Evolutionary conservation across 2,888 invertebrate genomes (phyloP).

Genomic region (Acheta domesticus): DNA sequence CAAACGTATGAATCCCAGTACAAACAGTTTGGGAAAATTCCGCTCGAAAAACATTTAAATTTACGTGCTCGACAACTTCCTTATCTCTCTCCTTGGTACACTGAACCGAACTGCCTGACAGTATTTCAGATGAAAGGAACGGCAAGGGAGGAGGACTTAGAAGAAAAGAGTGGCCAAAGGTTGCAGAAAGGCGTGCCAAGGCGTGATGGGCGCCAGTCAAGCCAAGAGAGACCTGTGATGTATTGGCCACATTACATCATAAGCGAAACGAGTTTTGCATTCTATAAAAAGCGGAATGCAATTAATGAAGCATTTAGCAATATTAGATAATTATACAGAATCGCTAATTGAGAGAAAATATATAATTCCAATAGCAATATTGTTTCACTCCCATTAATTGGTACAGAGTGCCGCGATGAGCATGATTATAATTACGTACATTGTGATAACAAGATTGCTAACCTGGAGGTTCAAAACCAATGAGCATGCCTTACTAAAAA

Average conservation of each 20-base stretch:
- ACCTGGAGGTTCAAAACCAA: background rate
- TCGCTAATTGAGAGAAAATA: constrained; percentile 9
- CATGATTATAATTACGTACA: background rate
- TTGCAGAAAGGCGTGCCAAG: background rate
- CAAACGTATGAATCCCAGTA: too few relatives aligned
- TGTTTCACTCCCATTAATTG: background rate
- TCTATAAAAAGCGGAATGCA: constrained; percentile 4
- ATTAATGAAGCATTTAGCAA: constrained; percentile 6
- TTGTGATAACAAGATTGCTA: constrained; percentile 6
- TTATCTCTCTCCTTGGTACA: too few relatives aligned
- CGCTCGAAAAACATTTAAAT: too few relatives aligned
- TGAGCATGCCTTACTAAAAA: background rate
- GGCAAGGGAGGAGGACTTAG: background rate
- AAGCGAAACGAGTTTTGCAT: background rate
- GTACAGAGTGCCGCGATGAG: background rate
- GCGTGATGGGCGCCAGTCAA: background rate
- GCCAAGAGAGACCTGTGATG: background rate
- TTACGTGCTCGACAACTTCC: too few relatives aligned
- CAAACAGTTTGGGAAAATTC: constrained; percentile 3
- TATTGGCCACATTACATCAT: background rate
- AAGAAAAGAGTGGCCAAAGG: background rate
- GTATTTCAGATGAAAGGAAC: background rate
- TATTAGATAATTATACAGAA: background rate
- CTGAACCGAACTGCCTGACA: too few relatives aligned
- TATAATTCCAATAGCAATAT: background rate